Percentiles rank a stretch among this genome's conserved stretches.
phyloP scores from a whole-genome alignment of 2,888 invertebrate genomes.

The Arctia plantaginis region DNA sequence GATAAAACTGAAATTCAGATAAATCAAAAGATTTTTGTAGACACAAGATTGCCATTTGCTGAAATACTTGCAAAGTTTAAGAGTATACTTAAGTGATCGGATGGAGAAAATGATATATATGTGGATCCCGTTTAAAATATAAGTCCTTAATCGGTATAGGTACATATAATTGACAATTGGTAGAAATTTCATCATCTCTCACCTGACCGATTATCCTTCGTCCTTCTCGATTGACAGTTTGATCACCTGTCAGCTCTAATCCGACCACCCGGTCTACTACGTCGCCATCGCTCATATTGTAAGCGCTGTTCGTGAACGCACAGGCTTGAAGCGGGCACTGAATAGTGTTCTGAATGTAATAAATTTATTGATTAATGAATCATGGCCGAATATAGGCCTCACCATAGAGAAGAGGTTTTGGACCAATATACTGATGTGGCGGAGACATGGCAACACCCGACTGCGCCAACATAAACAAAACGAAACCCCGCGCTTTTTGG shows the following conservation, averaged over 20 bases:
- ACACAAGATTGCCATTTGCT: too few relatives aligned
- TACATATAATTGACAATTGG: background rate
- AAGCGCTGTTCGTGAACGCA: slow-evolving; percentile 74
- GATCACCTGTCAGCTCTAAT: slow-evolving; percentile 63
- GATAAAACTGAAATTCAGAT: too few relatives aligned
- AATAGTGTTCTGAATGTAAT: slow-evolving; percentile 24
- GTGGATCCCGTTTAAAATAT: background rate
- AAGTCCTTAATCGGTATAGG: background rate
- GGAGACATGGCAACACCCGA: too few relatives aligned
- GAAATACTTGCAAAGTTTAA: too few relatives aligned
- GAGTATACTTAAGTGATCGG: too few relatives aligned
- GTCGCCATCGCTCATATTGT: slow-evolving; percentile 54
- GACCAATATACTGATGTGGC: too few relatives aligned
- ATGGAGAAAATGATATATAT: background rate
- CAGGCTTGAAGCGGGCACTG: slow-evolving; percentile 63
- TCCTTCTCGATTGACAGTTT: slow-evolving; percentile 36
- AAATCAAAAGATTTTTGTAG: too few relatives aligned
- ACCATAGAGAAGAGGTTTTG: too few relatives aligned
- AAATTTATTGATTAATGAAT: background rate
- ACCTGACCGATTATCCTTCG: slow-evolving; percentile 70
- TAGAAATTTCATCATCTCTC: background rate
- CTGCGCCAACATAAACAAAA: too few relatives aligned
- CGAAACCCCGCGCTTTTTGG: too few relatives aligned
- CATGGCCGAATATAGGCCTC: too few relatives aligned
- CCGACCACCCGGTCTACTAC: slow-evolving; percentile 62